Evolutionary conservation across 2,113 vertebrate genomes (phyloP).

Genomic region (Recurvirostra avosetta): DNA sequence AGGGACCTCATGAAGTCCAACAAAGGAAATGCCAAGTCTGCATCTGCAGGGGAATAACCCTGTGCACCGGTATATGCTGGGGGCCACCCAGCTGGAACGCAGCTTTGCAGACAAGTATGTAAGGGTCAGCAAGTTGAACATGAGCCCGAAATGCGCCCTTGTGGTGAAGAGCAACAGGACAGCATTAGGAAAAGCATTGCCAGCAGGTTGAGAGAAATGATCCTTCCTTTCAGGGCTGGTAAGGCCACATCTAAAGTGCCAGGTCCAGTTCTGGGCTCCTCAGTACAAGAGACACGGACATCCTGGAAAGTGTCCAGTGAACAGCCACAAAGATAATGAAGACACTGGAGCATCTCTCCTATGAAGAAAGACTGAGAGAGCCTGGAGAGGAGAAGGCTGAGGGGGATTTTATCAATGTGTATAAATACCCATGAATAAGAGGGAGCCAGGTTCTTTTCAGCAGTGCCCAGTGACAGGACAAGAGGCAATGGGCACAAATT

Average conservation of each 20-base stretch:
- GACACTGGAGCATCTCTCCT: neutral
- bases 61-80: neutral
- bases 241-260: neutral
- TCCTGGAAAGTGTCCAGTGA: accelerated
- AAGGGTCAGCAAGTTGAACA: neutral
- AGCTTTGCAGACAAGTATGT: neutral
- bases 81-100: neutral
- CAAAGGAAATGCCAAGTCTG: neutral
- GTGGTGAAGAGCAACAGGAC: neutral
- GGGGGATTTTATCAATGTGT: neutral
- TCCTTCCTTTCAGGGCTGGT: neutral
- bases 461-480: neutral
- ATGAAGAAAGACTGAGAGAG: neutral
- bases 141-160: neutral
- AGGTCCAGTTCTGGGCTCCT: neutral
- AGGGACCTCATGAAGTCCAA: neutral
- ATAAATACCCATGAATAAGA: neutral
- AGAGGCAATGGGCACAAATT: neutral
- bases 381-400: neutral
- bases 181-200: neutral
- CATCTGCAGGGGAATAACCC: neutral
- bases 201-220: neutral
- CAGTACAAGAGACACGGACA: neutral
- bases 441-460: neutral
- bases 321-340: neutral